Conservation (phyloP, 2,797 vertebrate genomes). For the Anguilla marmorata region DNA sequence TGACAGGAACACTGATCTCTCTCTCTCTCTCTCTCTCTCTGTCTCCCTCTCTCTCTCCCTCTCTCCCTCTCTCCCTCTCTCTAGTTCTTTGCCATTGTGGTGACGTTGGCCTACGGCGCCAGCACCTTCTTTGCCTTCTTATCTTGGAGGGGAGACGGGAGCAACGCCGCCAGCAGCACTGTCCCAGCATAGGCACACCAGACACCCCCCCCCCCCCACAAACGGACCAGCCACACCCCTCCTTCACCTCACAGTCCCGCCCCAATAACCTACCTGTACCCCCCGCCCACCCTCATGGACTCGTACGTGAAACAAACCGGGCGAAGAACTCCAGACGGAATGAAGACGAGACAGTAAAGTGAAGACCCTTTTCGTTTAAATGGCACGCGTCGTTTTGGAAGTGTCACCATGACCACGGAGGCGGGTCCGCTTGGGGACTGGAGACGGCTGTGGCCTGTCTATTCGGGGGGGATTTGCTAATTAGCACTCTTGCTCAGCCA, state of each 20-base stretch:
- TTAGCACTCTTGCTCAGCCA: not conserved
- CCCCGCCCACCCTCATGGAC: not conserved
- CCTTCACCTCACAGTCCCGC: not conserved
- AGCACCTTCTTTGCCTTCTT: slow-evolving; percentile 85
- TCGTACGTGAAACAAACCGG: not conserved
- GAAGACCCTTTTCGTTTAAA: not conserved
- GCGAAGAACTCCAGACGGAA: not conserved
- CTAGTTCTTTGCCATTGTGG: slow-evolving; percentile 84
- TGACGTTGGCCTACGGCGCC: slow-evolving; percentile 74
- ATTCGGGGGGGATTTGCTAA: not conserved
- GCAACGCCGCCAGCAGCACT: slow-evolving; percentile 77
- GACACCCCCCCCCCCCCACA: not conserved
- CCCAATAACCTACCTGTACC: not conserved
- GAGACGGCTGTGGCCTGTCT: not conserved
- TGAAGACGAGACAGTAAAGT: not conserved
- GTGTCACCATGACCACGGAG: not conserved
- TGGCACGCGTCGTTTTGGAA: not conserved
- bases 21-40: slow-evolving; percentile 16
- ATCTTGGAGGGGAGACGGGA: slow-evolving; percentile 78
- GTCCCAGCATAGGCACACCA: slow-evolving; percentile 65
- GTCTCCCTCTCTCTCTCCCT: slow-evolving; percentile 35
- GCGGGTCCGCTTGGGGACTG: not conserved
- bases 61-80: slow-evolving; percentile 21
- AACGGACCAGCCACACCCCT: not conserved
- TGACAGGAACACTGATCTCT: not conserved